These are phyloP conservation scores for Macroglossus sobrinus DNA, from an alignment of 2,113 vertebrate species.

Conservation along the genomic window DNA sequence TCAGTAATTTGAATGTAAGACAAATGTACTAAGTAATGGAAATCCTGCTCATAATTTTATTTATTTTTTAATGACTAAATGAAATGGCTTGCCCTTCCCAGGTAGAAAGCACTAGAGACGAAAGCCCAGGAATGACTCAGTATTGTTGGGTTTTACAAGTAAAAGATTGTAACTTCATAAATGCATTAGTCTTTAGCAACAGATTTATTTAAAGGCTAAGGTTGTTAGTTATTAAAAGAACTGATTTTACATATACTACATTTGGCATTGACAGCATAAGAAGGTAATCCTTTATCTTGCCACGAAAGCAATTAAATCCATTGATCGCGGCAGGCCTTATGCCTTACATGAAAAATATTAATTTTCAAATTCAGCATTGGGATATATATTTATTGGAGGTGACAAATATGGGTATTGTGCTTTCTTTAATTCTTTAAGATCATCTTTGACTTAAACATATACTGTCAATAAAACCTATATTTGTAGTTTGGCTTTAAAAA, in stretches of 20 bases:
- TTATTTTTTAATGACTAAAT: constrained; percentile 57
- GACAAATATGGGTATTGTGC: neutral
- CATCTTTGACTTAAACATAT: neutral
- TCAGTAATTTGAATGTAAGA: constrained; percentile 32
- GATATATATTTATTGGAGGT: neutral
- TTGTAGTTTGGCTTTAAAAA: constrained; percentile 48
- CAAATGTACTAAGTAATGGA: neutral
- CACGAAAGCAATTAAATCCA: constrained; percentile 27
- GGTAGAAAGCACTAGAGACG: constrained; percentile 19
- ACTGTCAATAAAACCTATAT: neutral
- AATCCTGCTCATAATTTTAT: neutral
- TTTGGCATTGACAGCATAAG: neutral
- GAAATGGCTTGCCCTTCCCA: constrained; percentile 22
- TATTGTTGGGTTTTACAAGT: constrained; percentile 49
- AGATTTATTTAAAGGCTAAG: neutral
- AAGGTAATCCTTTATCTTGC: neutral
- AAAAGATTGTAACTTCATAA: constrained; percentile 51
- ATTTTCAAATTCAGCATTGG: constrained; percentile 23
- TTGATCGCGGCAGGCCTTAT: constrained; percentile 22
- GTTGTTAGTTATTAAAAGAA: neutral
- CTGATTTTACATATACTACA: constrained; percentile 7
- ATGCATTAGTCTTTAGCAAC: neutral
- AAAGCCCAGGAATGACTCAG: constrained; percentile 68
- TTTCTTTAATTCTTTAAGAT: constrained; percentile 41
- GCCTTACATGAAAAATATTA: constrained; percentile 34